phyloP scores from a whole-genome alignment of 2,888 invertebrate species.

The Agrilus cyanescens region DNA sequence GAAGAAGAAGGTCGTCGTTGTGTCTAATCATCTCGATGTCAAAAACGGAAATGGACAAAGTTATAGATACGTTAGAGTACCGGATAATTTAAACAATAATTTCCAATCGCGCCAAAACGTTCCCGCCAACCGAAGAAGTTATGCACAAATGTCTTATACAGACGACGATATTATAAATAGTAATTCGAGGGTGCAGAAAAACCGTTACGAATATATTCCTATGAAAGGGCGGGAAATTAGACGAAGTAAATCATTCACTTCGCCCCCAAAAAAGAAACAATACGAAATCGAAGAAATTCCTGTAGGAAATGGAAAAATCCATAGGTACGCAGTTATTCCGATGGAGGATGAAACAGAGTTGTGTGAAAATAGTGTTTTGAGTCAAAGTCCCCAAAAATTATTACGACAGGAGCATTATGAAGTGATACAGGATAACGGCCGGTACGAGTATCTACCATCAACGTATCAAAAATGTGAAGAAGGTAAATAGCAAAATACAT shows the following conservation, averaged over 20 bases:
- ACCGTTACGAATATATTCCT: constrained; percentile 44
- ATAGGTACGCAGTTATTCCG: constrained; percentile 53
- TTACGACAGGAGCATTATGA: constrained; percentile 14
- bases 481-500: too few relatives aligned
- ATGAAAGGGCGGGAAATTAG: constrained; percentile 31
- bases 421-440: constrained; percentile 40
- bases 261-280: constrained; percentile 16
- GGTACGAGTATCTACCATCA: constrained; percentile 26
- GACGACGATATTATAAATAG: constrained; percentile 22
- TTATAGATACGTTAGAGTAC: constrained; percentile 3
- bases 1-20: constrained; percentile 31
- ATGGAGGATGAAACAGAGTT: constrained; percentile 45
- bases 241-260: constrained; percentile 5
- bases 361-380: background rate
- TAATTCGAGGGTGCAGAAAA: constrained; percentile 33
- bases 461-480: constrained; percentile 21
- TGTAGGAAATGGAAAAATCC: constrained; percentile 42
- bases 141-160: constrained; percentile 31
- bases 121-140: constrained; percentile 22
- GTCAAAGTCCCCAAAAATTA: too few relatives aligned
- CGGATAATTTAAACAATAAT: constrained; percentile 25
- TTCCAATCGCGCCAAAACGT: constrained; percentile 41
- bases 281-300: constrained; percentile 40
- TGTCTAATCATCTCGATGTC: constrained; percentile 33
- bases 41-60: constrained; percentile 16